A percentile compares a stretch with the other conserved stretches of the same genome.
phyloP scores from a whole-genome alignment of 1,140 invertebrate species.

The Euwallacea fornicatus region DNA sequence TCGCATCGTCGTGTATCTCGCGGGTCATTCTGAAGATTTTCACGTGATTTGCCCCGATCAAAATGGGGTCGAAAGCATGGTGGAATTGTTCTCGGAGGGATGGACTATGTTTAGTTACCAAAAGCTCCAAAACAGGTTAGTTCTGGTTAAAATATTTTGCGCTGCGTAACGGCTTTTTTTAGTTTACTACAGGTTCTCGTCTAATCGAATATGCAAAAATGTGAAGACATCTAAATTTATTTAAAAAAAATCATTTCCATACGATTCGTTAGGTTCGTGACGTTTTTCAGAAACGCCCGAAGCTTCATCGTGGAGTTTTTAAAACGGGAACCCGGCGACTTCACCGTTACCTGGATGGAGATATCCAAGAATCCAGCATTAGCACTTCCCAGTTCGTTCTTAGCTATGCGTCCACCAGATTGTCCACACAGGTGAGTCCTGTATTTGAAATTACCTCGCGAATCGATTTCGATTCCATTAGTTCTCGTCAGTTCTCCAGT shows the following conservation, averaged over 20 bases:
- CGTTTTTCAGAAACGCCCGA: conserved; percentile 56
- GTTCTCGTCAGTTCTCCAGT: no score
- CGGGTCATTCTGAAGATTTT: conserved; percentile 59
- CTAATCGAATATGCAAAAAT: no score
- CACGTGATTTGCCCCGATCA: conserved; percentile 67
- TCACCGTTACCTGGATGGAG: conserved; percentile 76
- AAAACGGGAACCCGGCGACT: conserved; percentile 69
- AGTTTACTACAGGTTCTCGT: no score
- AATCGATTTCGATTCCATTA: no score
- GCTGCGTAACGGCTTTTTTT: background rate
- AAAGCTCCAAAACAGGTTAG: conserved; percentile 52
- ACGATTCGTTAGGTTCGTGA: no score
- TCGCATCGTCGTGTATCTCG: conserved; percentile 72
- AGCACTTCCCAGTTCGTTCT: conserved; percentile 59
- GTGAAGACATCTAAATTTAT: no score
- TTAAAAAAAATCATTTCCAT: no score
- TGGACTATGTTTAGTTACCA: conserved; percentile 61
- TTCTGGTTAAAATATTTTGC: background rate
- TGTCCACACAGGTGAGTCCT: conserved; percentile 67
- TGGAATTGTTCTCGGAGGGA: conserved; percentile 74
- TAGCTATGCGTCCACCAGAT: conserved; percentile 64
- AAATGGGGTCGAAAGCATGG: conserved; percentile 55
- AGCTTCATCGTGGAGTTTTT: conserved; percentile 74
- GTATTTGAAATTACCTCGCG: no score
- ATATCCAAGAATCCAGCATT: conserved; percentile 69